Percentiles rank a stretch among this genome's conserved stretches.
These are phyloP conservation scores for Oeneis ivallda DNA, from an alignment of 2,888 invertebrate species.

Conservation along the genomic window DNA sequence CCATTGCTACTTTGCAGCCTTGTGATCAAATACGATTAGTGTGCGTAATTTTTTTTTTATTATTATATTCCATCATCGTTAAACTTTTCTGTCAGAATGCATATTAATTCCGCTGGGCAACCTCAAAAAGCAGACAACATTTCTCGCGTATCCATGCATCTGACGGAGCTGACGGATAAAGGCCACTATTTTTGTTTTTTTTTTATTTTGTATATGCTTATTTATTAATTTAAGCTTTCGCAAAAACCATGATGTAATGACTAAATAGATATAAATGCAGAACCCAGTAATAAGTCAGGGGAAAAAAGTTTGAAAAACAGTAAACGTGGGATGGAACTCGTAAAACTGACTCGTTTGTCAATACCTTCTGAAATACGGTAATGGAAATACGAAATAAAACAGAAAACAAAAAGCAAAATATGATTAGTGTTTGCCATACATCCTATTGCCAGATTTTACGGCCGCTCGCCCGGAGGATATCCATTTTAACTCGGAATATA, in stretches of 20 bases:
- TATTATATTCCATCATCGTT: no score
- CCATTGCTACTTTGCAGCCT: no score
- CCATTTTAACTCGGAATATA: conserved; percentile 65
- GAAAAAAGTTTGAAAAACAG: conserved; percentile 42
- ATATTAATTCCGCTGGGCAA: no score
- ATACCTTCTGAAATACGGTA: conserved; percentile 81
- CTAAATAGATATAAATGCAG: not conserved
- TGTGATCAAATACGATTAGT: no score
- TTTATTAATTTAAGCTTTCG: not conserved
- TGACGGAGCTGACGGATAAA: no score
- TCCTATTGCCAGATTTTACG: conserved; percentile 76
- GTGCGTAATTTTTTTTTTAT: no score
- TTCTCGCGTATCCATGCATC: no score
- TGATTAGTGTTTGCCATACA: conserved; percentile 79
- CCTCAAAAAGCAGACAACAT: no score
- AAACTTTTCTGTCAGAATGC: no score
- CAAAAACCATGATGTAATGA: no score
- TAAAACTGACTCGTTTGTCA: conserved; percentile 81
- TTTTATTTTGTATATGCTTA: no score
- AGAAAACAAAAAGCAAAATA: conserved; percentile 73
- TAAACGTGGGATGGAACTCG: conserved; percentile 70
- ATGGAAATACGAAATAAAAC: conserved; percentile 82
- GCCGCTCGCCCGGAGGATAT: conserved; percentile 60
- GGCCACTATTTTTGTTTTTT: no score
- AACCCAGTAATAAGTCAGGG: conserved; percentile 12